phyloP scores from a whole-genome alignment of 2,797 vertebrate species.

The Propithecus perrieri region DNA sequence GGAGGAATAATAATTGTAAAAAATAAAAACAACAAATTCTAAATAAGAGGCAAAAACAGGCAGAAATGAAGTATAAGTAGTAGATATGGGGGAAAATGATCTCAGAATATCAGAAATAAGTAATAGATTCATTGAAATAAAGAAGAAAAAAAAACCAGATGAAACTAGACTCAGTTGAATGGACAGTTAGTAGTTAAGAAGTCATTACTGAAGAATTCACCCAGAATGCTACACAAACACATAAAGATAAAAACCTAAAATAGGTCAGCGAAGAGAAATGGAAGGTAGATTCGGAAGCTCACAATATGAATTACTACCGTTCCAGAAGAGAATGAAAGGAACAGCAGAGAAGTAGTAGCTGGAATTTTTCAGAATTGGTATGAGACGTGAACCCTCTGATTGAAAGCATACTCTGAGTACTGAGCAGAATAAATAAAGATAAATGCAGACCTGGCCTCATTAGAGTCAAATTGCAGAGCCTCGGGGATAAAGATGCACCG shows the following conservation, averaged over 20 bases:
- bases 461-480: not conserved
- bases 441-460: slow-evolving; percentile 2
- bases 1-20: not conserved
- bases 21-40: not conserved
- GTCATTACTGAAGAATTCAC: not conserved
- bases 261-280: not conserved
- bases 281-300: not conserved
- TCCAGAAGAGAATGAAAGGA: not conserved
- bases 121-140: not conserved
- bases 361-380: slow-evolving; percentile 28
- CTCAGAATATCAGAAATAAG: not conserved
- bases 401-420: not conserved
- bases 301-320: not conserved
- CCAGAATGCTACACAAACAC: not conserved
- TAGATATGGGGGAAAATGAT: not conserved
- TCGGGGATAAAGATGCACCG: not conserved
- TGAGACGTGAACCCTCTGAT: not conserved
- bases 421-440: slow-evolving; percentile 44
- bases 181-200: not conserved
- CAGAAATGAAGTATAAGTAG: not conserved
- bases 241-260: not conserved
- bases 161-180: not conserved
- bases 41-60: not conserved
- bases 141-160: not conserved
- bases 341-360: not conserved